Base-by-base conservation (phyloP, 2,888 invertebrate genomes). In the Actias luna region DNA sequence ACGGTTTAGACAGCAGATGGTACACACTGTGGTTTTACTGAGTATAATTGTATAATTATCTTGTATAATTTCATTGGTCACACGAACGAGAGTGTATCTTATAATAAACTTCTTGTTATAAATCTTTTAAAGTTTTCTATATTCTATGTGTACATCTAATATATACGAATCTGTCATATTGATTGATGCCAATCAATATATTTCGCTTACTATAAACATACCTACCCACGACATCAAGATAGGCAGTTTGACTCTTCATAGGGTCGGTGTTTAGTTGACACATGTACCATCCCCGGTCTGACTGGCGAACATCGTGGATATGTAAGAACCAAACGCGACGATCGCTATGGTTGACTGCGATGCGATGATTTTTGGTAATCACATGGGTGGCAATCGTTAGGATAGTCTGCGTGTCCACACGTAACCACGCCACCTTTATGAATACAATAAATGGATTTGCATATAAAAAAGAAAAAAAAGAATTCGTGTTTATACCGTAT, bases 221-320 rank as follows among this genome's bases (percentile, higher is more conserved):
- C 96, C 93, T 88, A 98, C 98, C 97, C 60, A 97, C 97, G 68
- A 98, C 97, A 82, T 97, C 96, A 73, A 98, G 92, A 84, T 96
- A 97, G 18, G 97, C 97, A 63, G 96, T 95, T 90, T 98, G 97
- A 82, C 96, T 97, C 84, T 97, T 97, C 98, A 98, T 98, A 0
- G 98, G 98, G 87, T 97, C 97, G 0, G 97, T 98, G 87, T 98
- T 98, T 72, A 98, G 97, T 93, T 98, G 97, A 84, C 98, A 98
- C 97, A 97, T 97, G 91, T 98, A 98, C 95, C 96, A 97, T 67
- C 98, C 97, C 18, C 96, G 94, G 89, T 98, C 98, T 0, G 95
- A 94, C 83, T 97, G 96, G 42, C 95, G 93, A 16, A 98, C 97
- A 83, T 97, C 97, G 65, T 95, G 95, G 75, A 98, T 96, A 80